Evolutionary conservation across 2,797 vertebrate species (phyloP).

Genomic region (Hozukius guyotensis): DNA sequence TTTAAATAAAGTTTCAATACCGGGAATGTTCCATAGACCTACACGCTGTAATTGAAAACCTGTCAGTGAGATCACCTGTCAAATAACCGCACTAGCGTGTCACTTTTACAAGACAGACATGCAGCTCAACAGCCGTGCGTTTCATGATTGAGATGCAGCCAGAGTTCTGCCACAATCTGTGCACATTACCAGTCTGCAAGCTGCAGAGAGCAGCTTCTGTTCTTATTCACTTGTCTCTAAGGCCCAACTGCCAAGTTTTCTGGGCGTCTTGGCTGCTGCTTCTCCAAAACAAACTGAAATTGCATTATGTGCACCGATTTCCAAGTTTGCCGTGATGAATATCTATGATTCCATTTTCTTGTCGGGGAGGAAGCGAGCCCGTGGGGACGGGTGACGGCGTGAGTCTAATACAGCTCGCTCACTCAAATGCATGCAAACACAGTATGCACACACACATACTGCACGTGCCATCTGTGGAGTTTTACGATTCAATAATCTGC

Average conservation of each 20-base stretch:
- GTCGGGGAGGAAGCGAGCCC: constrained; percentile 52
- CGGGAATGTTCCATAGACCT: background rate
- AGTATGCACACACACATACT: constrained; percentile 10
- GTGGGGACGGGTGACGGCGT: constrained; percentile 61
- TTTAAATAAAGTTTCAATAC: constrained; percentile 21
- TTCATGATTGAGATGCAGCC: constrained; percentile 67
- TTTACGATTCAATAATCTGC: constrained; percentile 76
- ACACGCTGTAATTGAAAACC: too few relatives aligned
- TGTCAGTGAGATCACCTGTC: constrained; percentile 25
- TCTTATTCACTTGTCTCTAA: constrained; percentile 71
- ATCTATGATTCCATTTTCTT: constrained; percentile 67
- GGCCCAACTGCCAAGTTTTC: constrained; percentile 71
- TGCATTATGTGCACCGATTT: constrained; percentile 61
- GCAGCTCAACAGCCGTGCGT: constrained; percentile 42
- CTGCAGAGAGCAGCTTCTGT: constrained; percentile 69
- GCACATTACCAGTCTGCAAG: constrained; percentile 65
- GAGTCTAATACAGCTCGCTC: constrained; percentile 40
- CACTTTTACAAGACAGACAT: constrained; percentile 34
- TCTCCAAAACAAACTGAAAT: constrained; percentile 69
- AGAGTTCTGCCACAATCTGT: constrained; percentile 72
- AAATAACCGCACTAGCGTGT: background rate
- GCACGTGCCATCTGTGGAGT: constrained; percentile 63
- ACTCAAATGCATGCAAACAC: constrained; percentile 45
- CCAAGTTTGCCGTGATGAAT: constrained; percentile 69
- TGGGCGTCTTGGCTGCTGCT: constrained; percentile 51